These are phyloP conservation scores for Actenoides hombroni DNA, from an alignment of 2,113 vertebrate species.

Conservation along the genomic window DNA sequence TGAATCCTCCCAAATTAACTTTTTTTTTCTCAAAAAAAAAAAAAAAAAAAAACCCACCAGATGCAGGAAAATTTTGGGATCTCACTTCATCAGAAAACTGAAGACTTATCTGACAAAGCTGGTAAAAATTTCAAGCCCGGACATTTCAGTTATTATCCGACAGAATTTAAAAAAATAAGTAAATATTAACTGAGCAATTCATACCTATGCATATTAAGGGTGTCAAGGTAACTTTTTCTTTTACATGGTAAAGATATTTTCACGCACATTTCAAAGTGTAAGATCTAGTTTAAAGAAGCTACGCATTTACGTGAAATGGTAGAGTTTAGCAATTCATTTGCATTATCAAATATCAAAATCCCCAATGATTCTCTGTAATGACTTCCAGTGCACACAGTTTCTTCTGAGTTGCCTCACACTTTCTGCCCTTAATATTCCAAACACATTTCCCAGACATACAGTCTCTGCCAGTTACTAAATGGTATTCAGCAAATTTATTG, in stretches of 20 bases:
- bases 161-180: background rate
- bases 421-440: background rate
- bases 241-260: background rate
- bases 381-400: background rate
- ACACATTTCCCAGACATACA: background rate
- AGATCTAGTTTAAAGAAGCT: background rate
- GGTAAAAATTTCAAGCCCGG: background rate
- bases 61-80: background rate
- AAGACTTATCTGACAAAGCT: background rate
- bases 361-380: background rate
- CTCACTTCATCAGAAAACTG: background rate
- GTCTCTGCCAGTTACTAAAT: background rate
- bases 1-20: background rate
- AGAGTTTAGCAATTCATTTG: background rate
- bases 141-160: background rate
- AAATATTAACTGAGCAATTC: background rate
- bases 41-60: too few relatives aligned
- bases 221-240: background rate
- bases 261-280: background rate
- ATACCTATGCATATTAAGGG: background rate
- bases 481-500: background rate
- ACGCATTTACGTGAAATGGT: background rate
- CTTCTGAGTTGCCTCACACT: background rate
- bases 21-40: background rate
- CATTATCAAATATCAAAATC: too few relatives aligned